These are phyloP conservation scores for Andricus quercusramuli DNA, from an alignment of 2,888 invertebrate genomes.

Conservation along the genomic window DNA sequence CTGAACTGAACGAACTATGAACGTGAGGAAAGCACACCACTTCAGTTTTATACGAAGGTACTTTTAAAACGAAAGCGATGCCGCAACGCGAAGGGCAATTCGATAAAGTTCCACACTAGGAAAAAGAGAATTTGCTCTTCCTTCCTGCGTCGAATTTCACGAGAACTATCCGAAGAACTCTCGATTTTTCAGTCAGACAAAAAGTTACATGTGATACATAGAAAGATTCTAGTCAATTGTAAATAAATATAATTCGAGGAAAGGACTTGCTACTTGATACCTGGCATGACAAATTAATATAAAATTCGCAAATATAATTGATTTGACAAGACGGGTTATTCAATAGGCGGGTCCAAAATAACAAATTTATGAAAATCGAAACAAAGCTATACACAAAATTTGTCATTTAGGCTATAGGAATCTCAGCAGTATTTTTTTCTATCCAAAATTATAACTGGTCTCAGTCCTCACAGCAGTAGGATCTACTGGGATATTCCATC, in stretches of 20 bases:
- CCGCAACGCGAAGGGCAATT: constrained; percentile 52
- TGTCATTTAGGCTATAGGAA: too few species aligned
- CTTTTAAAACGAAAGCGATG: constrained; percentile 41
- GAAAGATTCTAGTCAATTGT: neutral
- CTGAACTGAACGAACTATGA: constrained; percentile 47
- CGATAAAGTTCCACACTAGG: constrained; percentile 55
- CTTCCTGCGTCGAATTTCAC: constrained; percentile 48
- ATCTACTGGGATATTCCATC: too few species aligned
- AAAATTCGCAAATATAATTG: too few species aligned
- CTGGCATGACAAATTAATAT: too few species aligned
- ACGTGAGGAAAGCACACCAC: constrained; percentile 48
- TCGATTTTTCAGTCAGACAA: constrained; percentile 52
- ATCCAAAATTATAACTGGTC: too few species aligned
- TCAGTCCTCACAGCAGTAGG: too few species aligned
- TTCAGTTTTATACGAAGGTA: constrained; percentile 42
- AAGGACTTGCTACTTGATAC: too few species aligned
- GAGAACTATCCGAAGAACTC: constrained; percentile 52
- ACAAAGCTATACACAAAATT: too few species aligned
- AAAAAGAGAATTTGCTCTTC: constrained; percentile 55
- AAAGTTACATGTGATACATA: neutral
- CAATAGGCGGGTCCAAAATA: too few species aligned
- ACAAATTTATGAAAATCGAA: too few species aligned
- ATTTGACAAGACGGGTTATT: too few species aligned
- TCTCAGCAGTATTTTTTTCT: too few species aligned
- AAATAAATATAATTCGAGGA: neutral